Base-by-base conservation (phyloP, 2,113 vertebrate genomes). In the Phocoena sinus region DNA sequence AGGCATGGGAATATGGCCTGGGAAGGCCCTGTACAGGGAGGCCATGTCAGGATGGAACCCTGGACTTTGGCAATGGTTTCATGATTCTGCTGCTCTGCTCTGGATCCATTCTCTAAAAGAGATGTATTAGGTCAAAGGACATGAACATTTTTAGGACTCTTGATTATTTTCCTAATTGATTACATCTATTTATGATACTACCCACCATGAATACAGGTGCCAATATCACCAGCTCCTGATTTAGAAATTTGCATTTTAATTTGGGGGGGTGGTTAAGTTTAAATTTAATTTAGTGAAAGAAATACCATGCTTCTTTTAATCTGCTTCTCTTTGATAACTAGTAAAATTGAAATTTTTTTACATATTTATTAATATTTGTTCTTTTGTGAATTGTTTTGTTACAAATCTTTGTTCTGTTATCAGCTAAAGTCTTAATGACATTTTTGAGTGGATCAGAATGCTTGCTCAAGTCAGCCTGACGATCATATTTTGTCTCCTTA, bases 301-400 rank as follows among this genome's bases (percentile, higher is more conserved):
- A 90, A 71, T 41, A 65, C 4, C 23, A 58, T 50, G 28, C 11
- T 65, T 84, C 28, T 68, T 82, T 81, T 63, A 89, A 76, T 58
- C 85, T 92, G 31, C 4, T 89, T 92, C 65, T 89, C 36, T 92
- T 94, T 96, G 68, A 26, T 87, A 92, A 87, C 31, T 73, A 73
- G n/a, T 71, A 86, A 85, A 65, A 33, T n/a, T 68, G 58, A 92
- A 81, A 11, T 65, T 89, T 89, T 82, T 67, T 47, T 17, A 60
- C 67, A n/a, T 82, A 47, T 62, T 85, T 83, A 47, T 71, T 88
- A 87, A 79, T 68, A 53, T 41, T 73, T 86, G 11, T 81, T 92
- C 23, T 85, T 86, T 86, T 67, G 83, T 89, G 26, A 44, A 73
- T 79, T 94, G 38, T 84, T 83, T 92, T 91, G 41, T 70, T 83